Conservation (phyloP, 30 jellyfish, hydroid and myxozoan genomes). For the Chrysaora quinquecirrha region DNA sequence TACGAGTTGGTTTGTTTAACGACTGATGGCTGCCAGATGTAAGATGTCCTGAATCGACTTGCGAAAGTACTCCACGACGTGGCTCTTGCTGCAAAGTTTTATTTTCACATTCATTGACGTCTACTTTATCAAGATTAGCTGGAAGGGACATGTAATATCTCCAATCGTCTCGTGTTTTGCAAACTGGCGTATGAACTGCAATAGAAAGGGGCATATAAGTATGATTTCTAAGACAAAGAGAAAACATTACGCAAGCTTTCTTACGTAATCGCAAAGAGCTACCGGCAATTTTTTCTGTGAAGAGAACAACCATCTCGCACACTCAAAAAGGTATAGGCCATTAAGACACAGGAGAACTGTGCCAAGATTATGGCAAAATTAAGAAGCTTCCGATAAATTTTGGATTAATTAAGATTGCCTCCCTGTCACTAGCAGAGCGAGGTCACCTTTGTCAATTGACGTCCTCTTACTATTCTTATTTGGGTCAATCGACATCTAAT, state of each 20-base stretch:
- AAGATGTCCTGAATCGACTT: constrained; percentile 64
- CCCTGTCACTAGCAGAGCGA: too few species aligned
- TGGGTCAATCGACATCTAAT: too few species aligned
- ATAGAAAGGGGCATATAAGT: not conserved
- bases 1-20: constrained; percentile 1
- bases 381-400: too few species aligned
- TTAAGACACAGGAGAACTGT: not conserved
- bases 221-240: too few species aligned
- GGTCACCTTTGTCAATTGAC: too few species aligned
- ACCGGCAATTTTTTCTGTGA: not conserved
- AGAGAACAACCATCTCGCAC: not conserved
- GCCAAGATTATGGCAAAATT: too few species aligned
- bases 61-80: constrained; percentile 6
- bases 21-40: constrained; percentile 68
- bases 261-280: not conserved
- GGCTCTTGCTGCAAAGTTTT: not conserved
- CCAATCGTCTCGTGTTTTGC: constrained; percentile 61
- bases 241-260: not conserved
- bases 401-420: too few species aligned
- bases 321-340: not conserved
- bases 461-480: too few species aligned
- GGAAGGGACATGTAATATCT: constrained; percentile 72
- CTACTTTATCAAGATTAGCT: constrained; percentile 70
- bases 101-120: constrained; percentile 18
- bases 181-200: constrained; percentile 66